Percentiles rank a stretch among this genome's conserved stretches.
Evolutionary conservation across 2,888 invertebrate genomes (phyloP).

Genomic region (Prosopocoilus inquinatus): DNA sequence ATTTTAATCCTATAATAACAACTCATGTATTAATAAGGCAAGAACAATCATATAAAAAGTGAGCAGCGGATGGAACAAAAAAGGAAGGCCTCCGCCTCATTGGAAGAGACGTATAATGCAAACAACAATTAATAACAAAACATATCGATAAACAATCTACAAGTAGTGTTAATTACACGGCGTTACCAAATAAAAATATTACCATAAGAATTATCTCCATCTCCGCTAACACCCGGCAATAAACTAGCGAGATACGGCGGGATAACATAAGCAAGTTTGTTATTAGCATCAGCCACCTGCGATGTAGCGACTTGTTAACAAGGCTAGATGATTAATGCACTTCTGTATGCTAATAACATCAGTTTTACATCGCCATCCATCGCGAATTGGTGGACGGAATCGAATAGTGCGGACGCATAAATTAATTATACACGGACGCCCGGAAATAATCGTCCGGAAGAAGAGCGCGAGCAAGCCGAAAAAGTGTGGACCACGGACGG

Average conservation of each 20-base stretch:
- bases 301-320: constrained; percentile 33
- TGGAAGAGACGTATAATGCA: constrained; percentile 1
- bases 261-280: constrained; percentile 25
- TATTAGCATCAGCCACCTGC: constrained; percentile 32
- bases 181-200: constrained; percentile 4
- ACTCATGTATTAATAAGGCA: too few relatives aligned
- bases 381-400: constrained; percentile 17
- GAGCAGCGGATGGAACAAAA: background rate
- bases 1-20: too few relatives aligned
- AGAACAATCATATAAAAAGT: too few relatives aligned
- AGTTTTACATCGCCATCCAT: constrained; percentile 22
- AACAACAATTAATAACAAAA: constrained; percentile 6
- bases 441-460: too few relatives aligned
- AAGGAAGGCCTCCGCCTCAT: background rate
- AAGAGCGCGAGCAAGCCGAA: too few relatives aligned
- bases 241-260: constrained; percentile 20
- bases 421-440: background rate
- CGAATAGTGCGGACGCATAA: background rate
- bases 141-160: constrained; percentile 2
- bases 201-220: constrained; percentile 18
- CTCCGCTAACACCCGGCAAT: constrained; percentile 18
- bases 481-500: too few relatives aligned
- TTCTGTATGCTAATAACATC: constrained; percentile 33
- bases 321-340: constrained; percentile 34
- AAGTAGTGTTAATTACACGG: constrained; percentile 14